Conservation (phyloP, 2,113 vertebrate genomes). For the Dipodomys merriami region DNA sequence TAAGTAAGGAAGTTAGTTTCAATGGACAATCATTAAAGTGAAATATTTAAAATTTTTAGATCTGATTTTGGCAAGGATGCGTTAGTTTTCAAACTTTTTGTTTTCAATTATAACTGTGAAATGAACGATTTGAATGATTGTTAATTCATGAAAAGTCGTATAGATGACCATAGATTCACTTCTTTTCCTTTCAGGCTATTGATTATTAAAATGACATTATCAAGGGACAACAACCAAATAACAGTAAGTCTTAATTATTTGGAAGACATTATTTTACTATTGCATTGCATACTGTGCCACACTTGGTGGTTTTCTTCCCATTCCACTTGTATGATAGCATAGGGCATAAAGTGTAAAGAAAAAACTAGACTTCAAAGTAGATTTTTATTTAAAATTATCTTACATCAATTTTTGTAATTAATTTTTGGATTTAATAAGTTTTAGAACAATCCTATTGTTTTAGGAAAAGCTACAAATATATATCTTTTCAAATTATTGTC, state of each 20-base stretch:
- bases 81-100: not conserved
- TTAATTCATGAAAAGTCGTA: slow-evolving; percentile 3
- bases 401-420: slow-evolving; percentile 33
- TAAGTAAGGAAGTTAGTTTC: not conserved
- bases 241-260: slow-evolving; percentile 65
- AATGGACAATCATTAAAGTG: not conserved
- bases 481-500: slow-evolving; percentile 52
- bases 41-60: not conserved
- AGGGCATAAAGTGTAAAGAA: not conserved
- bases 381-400: slow-evolving; percentile 46
- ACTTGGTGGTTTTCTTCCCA: not conserved
- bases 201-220: not conserved
- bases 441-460: slow-evolving; percentile 15
- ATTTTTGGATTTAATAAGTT: slow-evolving; percentile 43
- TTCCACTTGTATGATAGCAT: not conserved
- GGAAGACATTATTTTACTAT: not conserved
- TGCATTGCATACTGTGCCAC: not conserved
- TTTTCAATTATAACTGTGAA: not conserved
- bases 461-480: slow-evolving; percentile 52
- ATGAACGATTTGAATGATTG: not conserved
- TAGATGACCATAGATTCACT: not conserved
- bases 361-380: not conserved
- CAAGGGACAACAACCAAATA: not conserved
- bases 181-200: slow-evolving; percentile 52
- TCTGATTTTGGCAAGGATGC: not conserved